A percentile compares a stretch with the other conserved stretches of the same genome.
Evolutionary conservation across 2,797 vertebrate species (phyloP).

Genomic region (Huso huso): DNA sequence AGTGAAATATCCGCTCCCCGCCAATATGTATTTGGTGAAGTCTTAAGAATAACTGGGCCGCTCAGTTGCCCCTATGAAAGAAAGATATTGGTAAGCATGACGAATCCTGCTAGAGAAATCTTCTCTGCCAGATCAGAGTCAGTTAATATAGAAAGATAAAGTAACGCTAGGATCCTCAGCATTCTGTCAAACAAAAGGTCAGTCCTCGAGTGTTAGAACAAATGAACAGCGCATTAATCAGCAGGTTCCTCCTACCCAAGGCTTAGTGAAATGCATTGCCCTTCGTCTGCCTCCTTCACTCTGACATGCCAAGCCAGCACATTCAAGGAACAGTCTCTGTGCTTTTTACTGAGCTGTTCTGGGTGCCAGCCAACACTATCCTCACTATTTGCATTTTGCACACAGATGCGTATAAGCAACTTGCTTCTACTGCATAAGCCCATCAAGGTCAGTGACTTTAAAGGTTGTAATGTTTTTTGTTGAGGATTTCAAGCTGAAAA

Average conservation of each 20-base stretch:
- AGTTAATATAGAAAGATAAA: too few relatives aligned
- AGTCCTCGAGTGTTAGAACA: constrained; percentile 4
- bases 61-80: too few relatives aligned
- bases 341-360: constrained; percentile 18
- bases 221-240: constrained; percentile 39
- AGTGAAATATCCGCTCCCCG: too few relatives aligned
- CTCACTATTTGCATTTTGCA: constrained; percentile 41
- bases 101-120: too few relatives aligned
- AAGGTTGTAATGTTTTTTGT: constrained; percentile 29
- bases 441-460: constrained; percentile 40
- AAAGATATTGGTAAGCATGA: too few relatives aligned
- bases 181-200: constrained; percentile 8
- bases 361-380: constrained; percentile 32
- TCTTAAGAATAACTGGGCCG: too few relatives aligned
- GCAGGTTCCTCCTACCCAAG: neutral
- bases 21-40: too few relatives aligned
- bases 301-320: constrained; percentile 31
- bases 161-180: neutral
- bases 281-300: constrained; percentile 33
- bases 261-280: constrained; percentile 13
- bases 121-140: too few relatives aligned
- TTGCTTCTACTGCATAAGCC: constrained; percentile 29
- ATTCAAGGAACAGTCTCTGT: constrained; percentile 11
- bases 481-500: constrained; percentile 11
- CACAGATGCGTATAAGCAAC: constrained; percentile 38